Conservation (phyloP, 2,113 vertebrate genomes). For the Scomber scombrus region DNA sequence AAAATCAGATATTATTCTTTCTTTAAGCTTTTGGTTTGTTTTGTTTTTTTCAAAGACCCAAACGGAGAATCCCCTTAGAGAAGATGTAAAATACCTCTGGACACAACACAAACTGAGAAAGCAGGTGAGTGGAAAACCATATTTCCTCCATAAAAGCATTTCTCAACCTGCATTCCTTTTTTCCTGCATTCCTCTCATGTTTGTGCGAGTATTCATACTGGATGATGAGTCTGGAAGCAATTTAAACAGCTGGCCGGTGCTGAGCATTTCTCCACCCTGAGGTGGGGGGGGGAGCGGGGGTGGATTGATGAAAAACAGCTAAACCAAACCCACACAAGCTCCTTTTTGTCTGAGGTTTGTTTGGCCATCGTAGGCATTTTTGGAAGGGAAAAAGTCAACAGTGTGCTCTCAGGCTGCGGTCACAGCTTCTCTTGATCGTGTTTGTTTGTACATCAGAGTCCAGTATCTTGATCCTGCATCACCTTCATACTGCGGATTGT, state of each 20-base stretch:
- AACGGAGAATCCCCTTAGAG: slow-evolving; percentile 21
- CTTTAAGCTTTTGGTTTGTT: not conserved
- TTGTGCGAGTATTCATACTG: slow-evolving; percentile 55
- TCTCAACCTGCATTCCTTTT: slow-evolving; percentile 50
- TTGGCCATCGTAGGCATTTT: slow-evolving; percentile 27
- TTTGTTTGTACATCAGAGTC: slow-evolving; percentile 32
- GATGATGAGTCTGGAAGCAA: slow-evolving; percentile 67
- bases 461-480: not conserved
- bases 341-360: slow-evolving; percentile 52
- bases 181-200: slow-evolving; percentile 66
- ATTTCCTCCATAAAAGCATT: slow-evolving; percentile 54
- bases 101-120: slow-evolving; percentile 31
- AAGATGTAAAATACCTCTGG: slow-evolving; percentile 7
- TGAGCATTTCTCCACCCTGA: slow-evolving; percentile 30
- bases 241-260: slow-evolving; percentile 69
- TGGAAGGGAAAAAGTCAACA: slow-evolving; percentile 49
- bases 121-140: slow-evolving; percentile 34
- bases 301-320: slow-evolving; percentile 60
- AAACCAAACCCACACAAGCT: slow-evolving; percentile 49
- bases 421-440: slow-evolving; percentile 50
- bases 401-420: slow-evolving; percentile 46
- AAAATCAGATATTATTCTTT: not conserved
- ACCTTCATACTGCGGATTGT: slow-evolving; percentile 31
- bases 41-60: slow-evolving; percentile 15
- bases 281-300: not conserved